Evolutionary conservation across 2,888 invertebrate genomes (phyloP).

Genomic region (Drosophila kanekoi): DNA sequence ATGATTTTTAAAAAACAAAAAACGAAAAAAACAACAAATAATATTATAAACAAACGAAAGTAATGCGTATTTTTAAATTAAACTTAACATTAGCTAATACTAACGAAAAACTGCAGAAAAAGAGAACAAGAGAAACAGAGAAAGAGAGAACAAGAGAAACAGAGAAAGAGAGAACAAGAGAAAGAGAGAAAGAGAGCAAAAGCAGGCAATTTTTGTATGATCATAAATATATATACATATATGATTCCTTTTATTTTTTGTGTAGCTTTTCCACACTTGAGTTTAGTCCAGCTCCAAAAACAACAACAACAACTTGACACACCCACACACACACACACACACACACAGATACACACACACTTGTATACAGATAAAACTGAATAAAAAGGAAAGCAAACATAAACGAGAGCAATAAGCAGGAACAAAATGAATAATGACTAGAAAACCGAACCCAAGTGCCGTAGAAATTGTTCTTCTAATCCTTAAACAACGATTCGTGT

Average conservation of each 20-base stretch:
- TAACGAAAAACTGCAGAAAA: constrained; percentile 40
- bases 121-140: constrained; percentile 8
- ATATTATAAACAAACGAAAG: constrained; percentile 16
- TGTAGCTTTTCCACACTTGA: constrained; percentile 18
- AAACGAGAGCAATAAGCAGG: constrained; percentile 9
- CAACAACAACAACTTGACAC: constrained; percentile 10
- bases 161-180: constrained; percentile 14
- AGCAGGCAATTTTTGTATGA: constrained; percentile 17
- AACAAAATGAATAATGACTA: constrained; percentile 12
- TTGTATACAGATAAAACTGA: neutral
- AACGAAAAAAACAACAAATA: constrained; percentile 22
- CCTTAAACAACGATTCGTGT: constrained; percentile 46
- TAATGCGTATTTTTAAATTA: constrained; percentile 48
- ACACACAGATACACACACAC: constrained; percentile 7
- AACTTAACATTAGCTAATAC: constrained; percentile 53
- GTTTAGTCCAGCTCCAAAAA: constrained; percentile 25
- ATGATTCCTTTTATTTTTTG: constrained; percentile 13
- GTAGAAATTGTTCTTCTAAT: constrained; percentile 29
- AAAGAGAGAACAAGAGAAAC: constrained; percentile 9
- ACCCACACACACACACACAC: constrained; percentile 29
- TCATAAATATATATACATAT: neutral
- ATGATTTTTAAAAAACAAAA: constrained; percentile 26
- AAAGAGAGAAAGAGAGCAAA: constrained; percentile 11
- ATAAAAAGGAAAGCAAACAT: constrained; percentile 9
- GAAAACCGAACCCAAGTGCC: constrained; percentile 42